These are phyloP conservation scores for Nylanderia fulva DNA, from an alignment of 1,140 invertebrate genomes.

Conservation along the genomic window DNA sequence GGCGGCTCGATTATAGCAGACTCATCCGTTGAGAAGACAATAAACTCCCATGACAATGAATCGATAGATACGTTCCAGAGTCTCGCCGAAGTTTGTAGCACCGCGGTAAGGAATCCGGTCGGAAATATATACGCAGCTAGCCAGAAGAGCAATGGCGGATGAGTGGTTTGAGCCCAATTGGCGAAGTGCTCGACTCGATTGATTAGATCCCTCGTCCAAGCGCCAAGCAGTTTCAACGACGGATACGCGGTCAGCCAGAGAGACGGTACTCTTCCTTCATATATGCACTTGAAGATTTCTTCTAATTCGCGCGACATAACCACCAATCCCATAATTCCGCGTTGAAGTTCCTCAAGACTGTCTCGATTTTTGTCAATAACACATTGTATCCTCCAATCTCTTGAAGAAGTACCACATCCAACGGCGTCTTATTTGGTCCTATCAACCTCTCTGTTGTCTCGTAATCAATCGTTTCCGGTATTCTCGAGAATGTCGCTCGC, in stretches of 20 bases:
- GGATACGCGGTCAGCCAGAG: slow-evolving; percentile 92
- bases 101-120: slow-evolving; percentile 96
- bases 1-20: slow-evolving; percentile 86
- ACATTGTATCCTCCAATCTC: slow-evolving; percentile 90
- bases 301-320: slow-evolving; percentile 94
- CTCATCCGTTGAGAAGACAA: slow-evolving; percentile 88
- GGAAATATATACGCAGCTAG: slow-evolving; percentile 96
- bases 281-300: slow-evolving; percentile 92
- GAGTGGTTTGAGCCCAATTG: slow-evolving; percentile 91
- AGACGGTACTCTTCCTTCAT: slow-evolving; percentile 91
- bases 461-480: slow-evolving; percentile 91
- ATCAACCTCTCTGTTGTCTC: slow-evolving; percentile 91
- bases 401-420: slow-evolving; percentile 94
- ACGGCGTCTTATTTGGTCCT: slow-evolving; percentile 89
- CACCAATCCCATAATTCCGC: slow-evolving; percentile 92
- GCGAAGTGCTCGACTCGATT: slow-evolving; percentile 90
- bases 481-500: slow-evolving; percentile 90
- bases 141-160: slow-evolving; percentile 93
- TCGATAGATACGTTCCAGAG: slow-evolving; percentile 93
- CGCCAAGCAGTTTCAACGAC: slow-evolving; percentile 93
- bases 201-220: slow-evolving; percentile 93
- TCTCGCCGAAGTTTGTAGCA: slow-evolving; percentile 92
- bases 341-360: slow-evolving; percentile 89
- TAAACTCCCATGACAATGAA: slow-evolving; percentile 91
- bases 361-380: slow-evolving; percentile 85